Evolutionary conservation across 2,888 invertebrate genomes (phyloP).

Genomic region (Oscheius myriophilus): DNA sequence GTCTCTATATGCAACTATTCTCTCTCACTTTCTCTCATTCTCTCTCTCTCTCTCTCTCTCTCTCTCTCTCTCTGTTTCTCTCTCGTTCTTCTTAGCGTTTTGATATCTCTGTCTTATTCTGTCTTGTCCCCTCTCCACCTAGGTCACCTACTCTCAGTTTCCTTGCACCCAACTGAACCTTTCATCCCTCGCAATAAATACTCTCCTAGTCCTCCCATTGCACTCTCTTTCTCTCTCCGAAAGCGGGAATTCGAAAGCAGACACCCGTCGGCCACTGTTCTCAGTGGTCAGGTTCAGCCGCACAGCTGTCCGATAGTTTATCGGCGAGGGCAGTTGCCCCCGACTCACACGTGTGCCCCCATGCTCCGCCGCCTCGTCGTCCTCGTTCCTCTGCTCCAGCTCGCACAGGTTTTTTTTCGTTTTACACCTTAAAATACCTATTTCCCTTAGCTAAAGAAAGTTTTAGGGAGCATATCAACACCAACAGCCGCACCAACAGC

Average conservation of each 20-base stretch:
- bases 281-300: conserved; percentile 10
- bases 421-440: neutral
- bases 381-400: conserved; percentile 12
- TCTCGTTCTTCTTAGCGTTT: too few species aligned
- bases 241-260: too few species aligned
- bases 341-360: conserved; percentile 18
- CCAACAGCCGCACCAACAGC: conserved; percentile 12
- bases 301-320: conserved; percentile 26
- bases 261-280: neutral
- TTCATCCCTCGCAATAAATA: neutral
- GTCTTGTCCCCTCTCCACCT: too few species aligned
- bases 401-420: neutral
- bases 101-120: too few species aligned
- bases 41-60: conserved; percentile 8
- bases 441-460: neutral
- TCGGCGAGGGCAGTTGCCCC: conserved; percentile 26
- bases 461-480: conserved; percentile 1
- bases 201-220: neutral
- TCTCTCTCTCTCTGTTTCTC: neutral
- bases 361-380: conserved; percentile 19
- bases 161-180: neutral
- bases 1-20: too few species aligned
- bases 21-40: conserved; percentile 4
- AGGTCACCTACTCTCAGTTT: too few species aligned
- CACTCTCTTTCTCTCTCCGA: conserved; percentile 12